Conservation (phyloP, 1,140 invertebrate species). For the Acromyrmex heyeri region DNA sequence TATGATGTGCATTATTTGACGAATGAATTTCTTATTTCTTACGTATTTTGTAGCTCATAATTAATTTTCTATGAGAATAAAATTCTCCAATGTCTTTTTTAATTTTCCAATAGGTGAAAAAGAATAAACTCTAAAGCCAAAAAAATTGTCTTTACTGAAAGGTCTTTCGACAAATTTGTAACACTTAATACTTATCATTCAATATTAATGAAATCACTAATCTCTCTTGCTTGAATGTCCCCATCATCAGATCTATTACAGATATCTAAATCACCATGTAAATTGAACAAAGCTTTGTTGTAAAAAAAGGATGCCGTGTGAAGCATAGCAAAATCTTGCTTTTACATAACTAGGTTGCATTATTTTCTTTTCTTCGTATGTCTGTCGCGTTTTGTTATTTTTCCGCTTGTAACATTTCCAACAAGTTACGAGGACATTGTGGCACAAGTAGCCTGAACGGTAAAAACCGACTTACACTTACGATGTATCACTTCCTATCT, state of each 20-base stretch:
- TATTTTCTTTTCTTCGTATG: constrained; percentile 23
- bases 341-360: constrained; percentile 41
- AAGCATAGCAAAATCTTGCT: constrained; percentile 41
- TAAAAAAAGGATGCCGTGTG: constrained; percentile 27
- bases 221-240: constrained; percentile 36
- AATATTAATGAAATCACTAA: background rate
- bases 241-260: constrained; percentile 28
- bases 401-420: constrained; percentile 37
- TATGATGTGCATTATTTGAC: background rate
- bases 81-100: background rate
- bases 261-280: constrained; percentile 28
- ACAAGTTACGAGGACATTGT: constrained; percentile 55
- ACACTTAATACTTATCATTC: background rate
- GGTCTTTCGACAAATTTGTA: background rate
- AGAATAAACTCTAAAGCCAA: background rate
- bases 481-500: constrained; percentile 48
- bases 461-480: constrained; percentile 52
- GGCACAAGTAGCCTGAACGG: constrained; percentile 57
- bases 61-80: background rate
- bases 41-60: background rate
- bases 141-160: background rate
- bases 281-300: constrained; percentile 21
- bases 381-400: constrained; percentile 24
- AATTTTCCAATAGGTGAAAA: background rate
- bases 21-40: constrained; percentile 9